These are phyloP conservation scores for Mormyrus proboscirostris DNA, from an alignment of 2,797 vertebrate genomes.

Conservation along the genomic window DNA sequence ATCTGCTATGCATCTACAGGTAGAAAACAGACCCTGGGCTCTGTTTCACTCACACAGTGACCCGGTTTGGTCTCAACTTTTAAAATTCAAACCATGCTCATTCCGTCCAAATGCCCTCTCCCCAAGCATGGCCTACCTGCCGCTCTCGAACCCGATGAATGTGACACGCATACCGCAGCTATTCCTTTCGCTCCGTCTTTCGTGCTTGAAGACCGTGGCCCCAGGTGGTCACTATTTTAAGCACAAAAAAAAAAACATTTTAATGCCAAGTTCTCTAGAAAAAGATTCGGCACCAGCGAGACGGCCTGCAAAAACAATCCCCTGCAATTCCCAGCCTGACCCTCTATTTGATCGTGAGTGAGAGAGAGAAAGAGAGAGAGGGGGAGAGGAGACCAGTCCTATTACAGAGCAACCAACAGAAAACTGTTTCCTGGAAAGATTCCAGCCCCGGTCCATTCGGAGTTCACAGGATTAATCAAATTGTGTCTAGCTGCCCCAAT, in stretches of 20 bases:
- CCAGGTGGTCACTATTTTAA: slow-evolving; percentile 9
- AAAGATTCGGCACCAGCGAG: neutral
- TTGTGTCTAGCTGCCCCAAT: neutral
- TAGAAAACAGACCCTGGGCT: neutral
- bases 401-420: neutral
- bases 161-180: neutral
- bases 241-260: neutral
- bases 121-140: neutral
- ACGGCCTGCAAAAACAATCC: neutral
- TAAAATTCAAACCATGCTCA: neutral
- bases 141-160: neutral
- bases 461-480: neutral
- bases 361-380: neutral
- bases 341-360: neutral
- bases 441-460: neutral
- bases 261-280: neutral
- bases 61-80: neutral
- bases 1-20: neutral
- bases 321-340: neutral
- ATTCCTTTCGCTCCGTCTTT: neutral
- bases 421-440: neutral
- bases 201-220: neutral
- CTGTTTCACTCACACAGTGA: neutral
- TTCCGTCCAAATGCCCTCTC: neutral
- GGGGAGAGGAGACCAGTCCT: neutral